phyloP scores from a whole-genome alignment of 2,113 vertebrate genomes.

The Perca fluviatilis region DNA sequence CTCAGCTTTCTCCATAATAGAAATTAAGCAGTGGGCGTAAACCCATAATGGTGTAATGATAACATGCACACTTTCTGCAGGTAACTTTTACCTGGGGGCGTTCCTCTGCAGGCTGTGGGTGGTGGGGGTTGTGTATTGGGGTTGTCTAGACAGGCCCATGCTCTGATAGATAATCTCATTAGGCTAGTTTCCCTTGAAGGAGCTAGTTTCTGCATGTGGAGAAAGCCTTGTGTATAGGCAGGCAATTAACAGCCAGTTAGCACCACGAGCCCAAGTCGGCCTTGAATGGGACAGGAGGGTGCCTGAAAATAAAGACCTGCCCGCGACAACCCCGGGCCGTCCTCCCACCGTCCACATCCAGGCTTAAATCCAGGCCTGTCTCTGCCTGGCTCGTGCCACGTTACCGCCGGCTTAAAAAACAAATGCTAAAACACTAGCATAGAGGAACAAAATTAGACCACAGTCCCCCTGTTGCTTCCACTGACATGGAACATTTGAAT shows the following conservation, averaged over 20 bases:
- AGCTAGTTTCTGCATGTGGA: constrained; percentile 76
- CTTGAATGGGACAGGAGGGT: constrained; percentile 68
- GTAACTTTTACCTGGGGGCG: constrained; percentile 79
- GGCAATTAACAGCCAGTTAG: constrained; percentile 84
- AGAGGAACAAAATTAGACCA: constrained; percentile 15
- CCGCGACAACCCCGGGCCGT: constrained; percentile 35
- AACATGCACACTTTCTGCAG: constrained; percentile 61
- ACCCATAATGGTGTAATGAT: constrained; percentile 79
- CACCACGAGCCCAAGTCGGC: constrained; percentile 71
- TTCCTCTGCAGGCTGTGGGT: constrained; percentile 22
- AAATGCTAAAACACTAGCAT: constrained; percentile 64
- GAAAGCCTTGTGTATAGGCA: constrained; percentile 62
- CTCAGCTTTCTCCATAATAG: constrained; percentile 34
- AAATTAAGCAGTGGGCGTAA: constrained; percentile 66
- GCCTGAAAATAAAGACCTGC: constrained; percentile 55
- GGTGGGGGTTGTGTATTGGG: constrained; percentile 80
- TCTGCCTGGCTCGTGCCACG: neutral
- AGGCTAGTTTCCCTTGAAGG: constrained; percentile 74
- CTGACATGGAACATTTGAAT: constrained; percentile 51
- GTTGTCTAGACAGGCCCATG: constrained; percentile 80
- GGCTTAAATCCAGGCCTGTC: constrained; percentile 35
- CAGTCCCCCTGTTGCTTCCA: constrained; percentile 13
- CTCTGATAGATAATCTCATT: constrained; percentile 84
- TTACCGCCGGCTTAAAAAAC: constrained; percentile 26
- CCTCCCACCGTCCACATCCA: constrained; percentile 37